A percentile compares a stretch with the other conserved stretches of the same genome.
phyloP scores from a whole-genome alignment of 2,113 vertebrate species.

The Prietella phreatophila region DNA sequence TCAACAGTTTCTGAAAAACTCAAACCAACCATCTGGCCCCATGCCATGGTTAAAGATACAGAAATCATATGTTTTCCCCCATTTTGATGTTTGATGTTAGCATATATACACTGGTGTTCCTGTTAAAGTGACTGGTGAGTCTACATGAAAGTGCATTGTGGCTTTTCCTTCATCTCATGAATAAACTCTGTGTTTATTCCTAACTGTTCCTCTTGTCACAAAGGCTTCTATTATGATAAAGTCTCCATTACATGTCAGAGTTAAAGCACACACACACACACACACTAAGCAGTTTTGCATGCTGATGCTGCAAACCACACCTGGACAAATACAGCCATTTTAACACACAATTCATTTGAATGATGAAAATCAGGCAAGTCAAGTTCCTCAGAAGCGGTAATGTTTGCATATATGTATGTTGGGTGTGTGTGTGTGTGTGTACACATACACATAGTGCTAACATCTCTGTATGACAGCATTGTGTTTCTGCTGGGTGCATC shows the following conservation, averaged over 20 bases:
- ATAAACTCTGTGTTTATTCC: background rate
- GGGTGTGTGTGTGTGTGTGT: background rate
- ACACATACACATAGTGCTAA: background rate
- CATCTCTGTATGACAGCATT: background rate
- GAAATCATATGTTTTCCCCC: no score
- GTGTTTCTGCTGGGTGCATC: background rate
- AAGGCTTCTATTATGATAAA: background rate
- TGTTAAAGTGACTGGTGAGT: no score
- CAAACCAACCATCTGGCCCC: no score
- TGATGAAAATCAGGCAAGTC: constrained; percentile 10
- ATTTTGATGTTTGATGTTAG: background rate
- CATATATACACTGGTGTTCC: no score
- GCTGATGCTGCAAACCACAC: background rate
- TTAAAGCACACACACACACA: background rate
- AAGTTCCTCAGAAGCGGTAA: background rate
- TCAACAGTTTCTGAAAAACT: no score
- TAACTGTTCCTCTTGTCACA: background rate
- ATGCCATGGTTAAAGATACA: no score
- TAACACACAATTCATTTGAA: constrained; percentile 8
- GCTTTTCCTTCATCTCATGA: background rate
- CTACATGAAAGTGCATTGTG: background rate
- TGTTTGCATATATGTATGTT: background rate
- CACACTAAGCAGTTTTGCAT: background rate
- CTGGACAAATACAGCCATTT: constrained; percentile 8
- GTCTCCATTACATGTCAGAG: background rate